Evolutionary conservation across 2,113 vertebrate genomes (phyloP), one percentile per base, ranked within the genome.

Genomic region (Marmota monax): DNA sequence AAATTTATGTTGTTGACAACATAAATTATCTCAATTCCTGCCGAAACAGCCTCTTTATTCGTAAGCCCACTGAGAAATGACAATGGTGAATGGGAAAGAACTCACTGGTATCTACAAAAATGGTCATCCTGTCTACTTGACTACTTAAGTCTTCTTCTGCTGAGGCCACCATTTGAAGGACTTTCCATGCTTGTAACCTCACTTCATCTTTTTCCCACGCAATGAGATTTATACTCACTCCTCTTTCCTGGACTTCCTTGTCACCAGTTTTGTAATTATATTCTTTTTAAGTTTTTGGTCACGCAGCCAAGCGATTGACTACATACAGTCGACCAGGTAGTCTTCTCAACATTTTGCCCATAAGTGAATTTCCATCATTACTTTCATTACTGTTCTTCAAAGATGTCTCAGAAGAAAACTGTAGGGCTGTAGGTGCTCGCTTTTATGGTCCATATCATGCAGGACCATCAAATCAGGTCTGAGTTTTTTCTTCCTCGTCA

Each of bases 241-340:
- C 16, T 61, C 63, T 90, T 95, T 34, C 34, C 5, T 1, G 18
- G 18, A 37, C 8, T 51, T 72, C 17, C 9, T n/a, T 87, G 17
- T 58, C 45, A 56, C 42, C 5, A 94, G 29, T 92, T 45, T 87
- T 53, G 1, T 42, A 56, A 13, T 87, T 51, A 67, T 56, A 27
- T 12, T 56, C 13, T 25, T 79, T 65, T 37, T 14, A 82, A 86
- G n/a, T 56, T 32, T 18, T 32, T 84, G 45, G n/a, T 2, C 17
- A 65, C 18, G 4, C 4, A 70, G 9, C 16, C 39, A 91, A 85
- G 61, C 20, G 20, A 90, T 8, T 70, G 90, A 23, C 58, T 3
- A 25, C 7, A 18, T 45, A 45, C 7, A 45, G 53, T 17, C 2
- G 65, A 17, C n/a, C 2, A 56, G 1, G 4, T 42, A 39, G 0